phyloP scores from a whole-genome alignment of 2,888 invertebrate species.

The Callosobruchus maculatus region DNA sequence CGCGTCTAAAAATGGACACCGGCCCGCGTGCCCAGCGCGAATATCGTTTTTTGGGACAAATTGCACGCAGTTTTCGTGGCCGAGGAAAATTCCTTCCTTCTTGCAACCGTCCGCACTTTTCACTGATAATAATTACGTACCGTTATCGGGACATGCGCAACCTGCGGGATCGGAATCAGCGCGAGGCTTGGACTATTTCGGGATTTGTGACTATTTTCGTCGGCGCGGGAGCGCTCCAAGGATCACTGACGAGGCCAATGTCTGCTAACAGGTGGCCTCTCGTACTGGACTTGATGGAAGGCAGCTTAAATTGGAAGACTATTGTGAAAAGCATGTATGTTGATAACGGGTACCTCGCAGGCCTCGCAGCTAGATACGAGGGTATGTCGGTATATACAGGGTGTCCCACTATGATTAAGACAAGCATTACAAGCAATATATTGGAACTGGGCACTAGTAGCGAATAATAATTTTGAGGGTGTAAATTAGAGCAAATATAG shows the following conservation, averaged over 20 bases:
- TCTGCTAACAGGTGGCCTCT: neutral
- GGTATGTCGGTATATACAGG: too few species aligned
- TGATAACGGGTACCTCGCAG: too few species aligned
- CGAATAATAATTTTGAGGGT: too few species aligned
- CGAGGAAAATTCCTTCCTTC: neutral
- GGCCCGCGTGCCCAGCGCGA: neutral
- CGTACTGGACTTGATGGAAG: too few species aligned
- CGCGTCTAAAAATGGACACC: conserved; percentile 45
- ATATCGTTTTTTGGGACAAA: neutral
- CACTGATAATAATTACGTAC: neutral
- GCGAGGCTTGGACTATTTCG: neutral
- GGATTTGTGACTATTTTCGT: neutral
- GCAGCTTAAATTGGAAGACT: too few species aligned
- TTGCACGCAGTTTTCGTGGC: neutral
- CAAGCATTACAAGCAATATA: too few species aligned
- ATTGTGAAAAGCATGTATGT: too few species aligned
- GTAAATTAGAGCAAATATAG: too few species aligned
- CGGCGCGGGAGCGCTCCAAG: neutral
- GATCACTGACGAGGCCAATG: neutral
- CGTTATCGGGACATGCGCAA: neutral
- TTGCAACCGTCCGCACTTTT: neutral
- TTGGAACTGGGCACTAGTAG: too few species aligned
- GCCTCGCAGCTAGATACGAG: too few species aligned
- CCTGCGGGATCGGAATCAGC: neutral
- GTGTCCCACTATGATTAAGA: too few species aligned